These are phyloP conservation scores for Fundulus diaphanus DNA, from an alignment of 2,797 vertebrate genomes.

Conservation along the genomic window DNA sequence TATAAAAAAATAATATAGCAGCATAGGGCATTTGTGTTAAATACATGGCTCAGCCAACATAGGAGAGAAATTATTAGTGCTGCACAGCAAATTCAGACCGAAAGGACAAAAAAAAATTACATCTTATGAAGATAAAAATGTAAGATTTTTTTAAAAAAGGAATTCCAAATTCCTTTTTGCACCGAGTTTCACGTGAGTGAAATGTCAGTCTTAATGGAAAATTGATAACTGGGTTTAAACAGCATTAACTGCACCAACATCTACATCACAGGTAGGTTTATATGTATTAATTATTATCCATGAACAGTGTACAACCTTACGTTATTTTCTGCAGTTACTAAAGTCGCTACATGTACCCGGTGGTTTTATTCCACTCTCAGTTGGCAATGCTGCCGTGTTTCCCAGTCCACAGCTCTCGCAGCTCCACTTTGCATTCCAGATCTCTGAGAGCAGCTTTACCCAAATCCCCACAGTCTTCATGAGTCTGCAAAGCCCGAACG, in stretches of 20 bases:
- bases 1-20: not conserved
- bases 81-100: not conserved
- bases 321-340: constrained; percentile 9
- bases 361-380: constrained; percentile 59
- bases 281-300: constrained; percentile 9
- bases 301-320: not conserved
- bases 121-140: constrained; percentile 1
- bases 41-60: constrained; percentile 8
- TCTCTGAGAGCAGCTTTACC: constrained; percentile 92
- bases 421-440: constrained; percentile 92
- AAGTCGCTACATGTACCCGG: not conserved
- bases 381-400: constrained; percentile 88
- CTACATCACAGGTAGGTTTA: not conserved
- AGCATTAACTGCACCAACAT: constrained; percentile 13
- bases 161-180: constrained; percentile 1
- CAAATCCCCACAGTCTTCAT: constrained; percentile 88
- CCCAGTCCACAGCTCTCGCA: constrained; percentile 95
- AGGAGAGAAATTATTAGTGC: not conserved
- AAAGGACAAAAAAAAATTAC: constrained; percentile 1
- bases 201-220: not conserved
- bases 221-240: not conserved
- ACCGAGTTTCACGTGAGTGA: not conserved
- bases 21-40: constrained; percentile 24
- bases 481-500: constrained; percentile 80
- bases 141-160: not conserved